Evolutionary conservation across 2,797 vertebrate genomes (phyloP), one percentile per base, ranked within the genome.

Genomic region (Tadarida brasiliensis): DNA sequence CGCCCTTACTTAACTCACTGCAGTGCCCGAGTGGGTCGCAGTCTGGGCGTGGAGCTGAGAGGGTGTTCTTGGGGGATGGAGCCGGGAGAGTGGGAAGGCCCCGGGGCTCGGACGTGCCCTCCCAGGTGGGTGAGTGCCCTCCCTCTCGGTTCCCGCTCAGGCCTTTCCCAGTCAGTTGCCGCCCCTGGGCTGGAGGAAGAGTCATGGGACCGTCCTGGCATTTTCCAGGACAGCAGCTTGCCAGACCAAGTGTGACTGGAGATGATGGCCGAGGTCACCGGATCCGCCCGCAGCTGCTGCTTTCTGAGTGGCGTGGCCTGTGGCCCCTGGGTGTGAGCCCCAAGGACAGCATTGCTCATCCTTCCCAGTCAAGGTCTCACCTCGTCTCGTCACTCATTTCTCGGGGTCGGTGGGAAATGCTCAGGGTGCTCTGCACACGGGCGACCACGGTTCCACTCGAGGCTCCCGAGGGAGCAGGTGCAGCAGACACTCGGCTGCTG

Each of bases 241-340:
- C 51, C 7, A 28, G 35, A 6, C 71, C 11, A 16, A 61, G 2
- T 30, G 5, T 11, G 11, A 8, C 10, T 0, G 30, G 54, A 68
- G 77, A 74, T 14, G 3, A 7, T 47, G 49, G 54, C 15, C 17
- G 51, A 2, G 9, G 67, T 10, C 49, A 5, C 0, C 2, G 11
- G 33, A 1, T 0, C 61, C 1, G 0, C 59, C 70, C n/a, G 2
- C 1, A 26, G 22, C n/a, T 11, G 7, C 56, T 51, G 16, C 63
- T 1, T 1, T 26, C 65, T 9, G 71, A 10, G 12, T 2, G n/a
- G n/a, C n/a, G n/a, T 44, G 39, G 7, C 51, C 81, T 0, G 0
- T 14, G 30, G n/a, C 17, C 5, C 20, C n/a, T 3, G 3, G 76
- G 2, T 0, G 19, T 33, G 67, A 9, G 59, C 7, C 0, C 49